Base-by-base conservation (phyloP, 2,113 vertebrate species). In the Labeo rohita region DNA sequence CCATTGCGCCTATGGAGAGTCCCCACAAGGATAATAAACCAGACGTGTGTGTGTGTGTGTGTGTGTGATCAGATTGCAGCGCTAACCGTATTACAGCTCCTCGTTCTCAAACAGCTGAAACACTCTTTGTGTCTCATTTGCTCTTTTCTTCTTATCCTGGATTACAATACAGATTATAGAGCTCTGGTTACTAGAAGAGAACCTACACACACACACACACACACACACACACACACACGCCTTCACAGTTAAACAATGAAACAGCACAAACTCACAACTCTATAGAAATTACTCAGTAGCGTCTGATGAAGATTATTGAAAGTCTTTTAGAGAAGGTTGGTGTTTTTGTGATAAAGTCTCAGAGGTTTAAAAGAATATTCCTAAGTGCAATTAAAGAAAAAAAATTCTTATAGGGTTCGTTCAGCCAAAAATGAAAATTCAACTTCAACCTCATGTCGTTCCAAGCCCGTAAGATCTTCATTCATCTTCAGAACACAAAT, bases 151-250 rank as follows among this genome's bases (percentile, higher is more conserved):
- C 13, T 81, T 16, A 28, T 49, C 39, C 79, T 56, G 56, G 73
- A 36, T 75, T 85, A 34, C 61, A 63, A 47, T 16, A 49, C 43
- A 85, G 75, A 85, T 77, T 61, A 85, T 15, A 63, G 21, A 9
- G 18, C 59, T 85, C 52, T 47, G 79, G 59, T 81, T 81, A 49
- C 79, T 23, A 11, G 23, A 0, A 9, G 43, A 81, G 43, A 56
- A 21, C 7, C 2, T 56, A 56, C 15, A 56, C 63, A 7, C 65
- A 8, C 11, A 15, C 63, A 66, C 28, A 36, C 34, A 23, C 72
- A 15, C 43, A 15, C 21, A 8, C 11, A 15, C 63, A 66, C 28
- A 36, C 34, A 23, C 72, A 15, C 43, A 15, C 21, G 2, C 56
- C 18, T 21, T 59, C 56, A 59, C 3, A 8, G 7, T 59, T 8